Evolutionary conservation across 1,140 invertebrate species (phyloP), one percentile per base, ranked within the genome.

Genomic region (Tetramorium parvispinum): DNA sequence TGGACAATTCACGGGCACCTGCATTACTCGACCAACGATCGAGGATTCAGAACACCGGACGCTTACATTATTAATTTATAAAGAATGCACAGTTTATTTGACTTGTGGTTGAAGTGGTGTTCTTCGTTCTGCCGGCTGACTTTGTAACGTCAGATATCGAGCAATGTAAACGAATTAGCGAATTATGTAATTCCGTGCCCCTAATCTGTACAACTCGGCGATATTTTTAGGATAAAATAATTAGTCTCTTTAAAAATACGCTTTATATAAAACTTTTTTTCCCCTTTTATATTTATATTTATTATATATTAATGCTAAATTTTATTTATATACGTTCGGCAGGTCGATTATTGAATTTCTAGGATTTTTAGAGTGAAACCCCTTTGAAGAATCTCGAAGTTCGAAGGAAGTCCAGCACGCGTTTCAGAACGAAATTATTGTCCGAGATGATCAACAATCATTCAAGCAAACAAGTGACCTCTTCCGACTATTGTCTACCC

Each of bases 121-220:
- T 77, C 57, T 77, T 63, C 4, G 32, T 77, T 63, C 18, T 43
- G 40, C 57, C 55, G 18, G 75, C 37, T 75, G 40, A 77, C 55
- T 76, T 59, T 77, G 24, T 43, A 46, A 24, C 32, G 53, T 75
- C 71, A 75, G 37, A 77, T 77, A 77, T 77, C 75, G 53, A 77
- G 75, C 75, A 77, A 77, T 77, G 75, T 77, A 77, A 77, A 77
- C 57, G 75, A 77, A 77, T 61, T 21, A 75, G 71, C 71, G 75
- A 63, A 40, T 77, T 63, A 43, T 21, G 43, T 76, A 77, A 59
- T 61, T 61, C 53, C 40, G 55, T 63, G 71, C 37, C 21, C 24
- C 40, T 77, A 77, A 77, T 77, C 55, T 77, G 55, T 77, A 77
- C 57, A 77, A 77, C 57, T 77, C 40, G 40, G 37, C 21, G 37